Evolutionary conservation across 2,797 vertebrate genomes (phyloP), one percentile per base, ranked within the genome.

Genomic region (Mastacembelus armatus): DNA sequence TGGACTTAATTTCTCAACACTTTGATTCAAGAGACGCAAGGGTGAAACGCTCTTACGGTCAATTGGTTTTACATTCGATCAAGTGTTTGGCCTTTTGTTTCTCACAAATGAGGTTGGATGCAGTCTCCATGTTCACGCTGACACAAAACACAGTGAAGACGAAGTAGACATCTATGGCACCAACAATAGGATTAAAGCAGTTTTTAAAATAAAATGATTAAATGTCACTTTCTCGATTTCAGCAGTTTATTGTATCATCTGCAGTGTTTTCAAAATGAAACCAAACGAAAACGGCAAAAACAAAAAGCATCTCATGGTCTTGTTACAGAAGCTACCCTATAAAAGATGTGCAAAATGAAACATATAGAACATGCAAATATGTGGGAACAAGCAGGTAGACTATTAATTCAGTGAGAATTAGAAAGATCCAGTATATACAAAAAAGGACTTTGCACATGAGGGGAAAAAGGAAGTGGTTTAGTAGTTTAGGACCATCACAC

Each of bases 1-100:
- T 74, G 73, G 69, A 68, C 77, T 64, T 43, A 1, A 40, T 58
- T 43, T 66, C 63, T 47, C 64, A 69, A 6, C 55, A 49, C 75
- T 38, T 55, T 33, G 73, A 63, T 67, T 66, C 59, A 72, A 80
- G 29, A 72, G 39, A 75, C 42, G 55, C 32, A 61, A 57, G 27
- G 39, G 65, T 47, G 39, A 67, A 71, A 74, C n/a, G 27, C 50
- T 39, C 10, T 77, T 30, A 47, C 9, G 11, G 49, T 54, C 38
- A 44, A 35, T 69, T 1, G 21, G 45, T 67, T 84, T 71, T 42
- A 51, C 55, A 57, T 79, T 74, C 77, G 57, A 49, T 47, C 3
- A 21, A 63, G 42, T 73, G 45, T 52, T 55, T 26, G 24, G 18
- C 26, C 30, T 10, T 64, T 67, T 50, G 16, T 63, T 59, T 51